Evolutionary conservation across 1,140 invertebrate genomes (phyloP).

Genomic region (Cydia splendana): DNA sequence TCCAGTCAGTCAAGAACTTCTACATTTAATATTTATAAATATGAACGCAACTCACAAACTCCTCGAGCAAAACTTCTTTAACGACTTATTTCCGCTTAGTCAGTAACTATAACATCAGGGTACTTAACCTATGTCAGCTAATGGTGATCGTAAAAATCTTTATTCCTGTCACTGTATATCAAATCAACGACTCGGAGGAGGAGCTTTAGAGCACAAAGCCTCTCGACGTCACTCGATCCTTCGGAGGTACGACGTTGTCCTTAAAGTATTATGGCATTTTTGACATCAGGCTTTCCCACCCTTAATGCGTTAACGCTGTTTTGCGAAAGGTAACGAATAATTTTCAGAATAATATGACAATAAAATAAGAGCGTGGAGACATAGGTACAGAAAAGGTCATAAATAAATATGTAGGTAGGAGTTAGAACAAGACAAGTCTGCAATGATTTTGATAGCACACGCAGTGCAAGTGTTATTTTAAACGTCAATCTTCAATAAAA

Average conservation of each 20-base stretch:
- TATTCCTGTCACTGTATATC: not conserved
- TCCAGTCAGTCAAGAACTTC: no score
- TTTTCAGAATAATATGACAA: not conserved
- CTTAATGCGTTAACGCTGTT: constrained; percentile 2
- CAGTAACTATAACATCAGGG: not conserved
- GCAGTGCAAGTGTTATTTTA: no score
- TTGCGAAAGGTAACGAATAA: not conserved
- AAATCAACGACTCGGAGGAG: no score
- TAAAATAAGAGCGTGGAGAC: not conserved
- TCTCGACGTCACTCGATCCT: not conserved
- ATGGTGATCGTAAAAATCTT: constrained; percentile 7
- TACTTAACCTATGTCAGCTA: not conserved
- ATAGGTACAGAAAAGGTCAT: not conserved
- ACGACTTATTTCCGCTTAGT: not conserved
- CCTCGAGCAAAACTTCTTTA: not conserved
- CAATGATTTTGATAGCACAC: no score
- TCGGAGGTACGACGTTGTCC: not conserved
- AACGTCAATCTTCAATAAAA: no score
- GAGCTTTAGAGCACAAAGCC: not conserved
- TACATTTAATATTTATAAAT: no score
- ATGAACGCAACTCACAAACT: no score
- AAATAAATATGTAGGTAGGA: not conserved
- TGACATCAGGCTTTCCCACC: not conserved
- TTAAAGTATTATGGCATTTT: not conserved
- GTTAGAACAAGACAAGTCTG: no score